Evolutionary conservation across 1,140 invertebrate species (phyloP).

Genomic region (Hylaeus anthracinus): DNA sequence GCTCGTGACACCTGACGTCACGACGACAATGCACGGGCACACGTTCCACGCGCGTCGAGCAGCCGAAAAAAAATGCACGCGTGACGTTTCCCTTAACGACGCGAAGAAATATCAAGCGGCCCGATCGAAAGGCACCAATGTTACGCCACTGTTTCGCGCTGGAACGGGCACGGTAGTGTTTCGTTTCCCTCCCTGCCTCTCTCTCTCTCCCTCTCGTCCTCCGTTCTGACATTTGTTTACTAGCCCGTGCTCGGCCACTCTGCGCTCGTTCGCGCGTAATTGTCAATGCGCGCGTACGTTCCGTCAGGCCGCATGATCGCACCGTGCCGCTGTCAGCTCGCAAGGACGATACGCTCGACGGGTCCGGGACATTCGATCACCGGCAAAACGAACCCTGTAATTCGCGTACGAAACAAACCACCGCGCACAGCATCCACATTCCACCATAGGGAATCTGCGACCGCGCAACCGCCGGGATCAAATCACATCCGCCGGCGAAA

Average conservation of each 20-base stretch:
- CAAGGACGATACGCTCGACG: not conserved
- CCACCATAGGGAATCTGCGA: slow-evolving; percentile 74
- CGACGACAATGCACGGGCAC: slow-evolving; percentile 21
- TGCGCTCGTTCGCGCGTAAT: slow-evolving; percentile 49
- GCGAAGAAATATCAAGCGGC: not conserved
- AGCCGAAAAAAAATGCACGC: slow-evolving; percentile 34
- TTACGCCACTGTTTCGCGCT: slow-evolving; percentile 40
- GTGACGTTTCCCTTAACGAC: not conserved
- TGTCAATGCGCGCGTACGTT: slow-evolving; percentile 39
- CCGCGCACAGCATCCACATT: slow-evolving; percentile 77
- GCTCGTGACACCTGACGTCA: slow-evolving; percentile 55
- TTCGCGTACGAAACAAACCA: slow-evolving; percentile 73
- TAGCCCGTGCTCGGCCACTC: slow-evolving; percentile 55
- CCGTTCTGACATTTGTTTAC: slow-evolving; percentile 72
- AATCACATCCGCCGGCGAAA: slow-evolving; percentile 66
- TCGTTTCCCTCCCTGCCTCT: slow-evolving; percentile 36
- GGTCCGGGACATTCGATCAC: slow-evolving; percentile 1
- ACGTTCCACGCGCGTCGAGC: slow-evolving; percentile 24
- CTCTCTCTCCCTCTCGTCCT: slow-evolving; percentile 28
- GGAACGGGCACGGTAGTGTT: slow-evolving; percentile 20
- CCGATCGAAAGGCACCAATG: slow-evolving; percentile 37
- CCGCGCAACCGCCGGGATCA: slow-evolving; percentile 69
- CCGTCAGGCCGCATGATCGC: slow-evolving; percentile 33
- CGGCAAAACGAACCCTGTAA: slow-evolving; percentile 47
- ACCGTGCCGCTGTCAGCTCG: not conserved